These are phyloP conservation scores for Emydoidea blandingii DNA, from an alignment of 2,797 vertebrate genomes.

Conservation along the genomic window DNA sequence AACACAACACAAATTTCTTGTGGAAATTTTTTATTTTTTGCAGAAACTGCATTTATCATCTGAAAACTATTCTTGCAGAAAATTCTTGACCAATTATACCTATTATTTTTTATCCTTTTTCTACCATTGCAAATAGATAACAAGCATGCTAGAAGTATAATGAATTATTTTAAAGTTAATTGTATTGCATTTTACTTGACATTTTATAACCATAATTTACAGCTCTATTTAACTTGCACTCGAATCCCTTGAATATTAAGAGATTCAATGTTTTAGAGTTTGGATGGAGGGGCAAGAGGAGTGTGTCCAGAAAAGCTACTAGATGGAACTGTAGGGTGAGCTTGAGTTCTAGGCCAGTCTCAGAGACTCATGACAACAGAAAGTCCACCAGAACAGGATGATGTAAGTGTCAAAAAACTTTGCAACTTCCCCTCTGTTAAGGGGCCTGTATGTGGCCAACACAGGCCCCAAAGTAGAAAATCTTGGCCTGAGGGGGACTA, in stretches of 20 bases:
- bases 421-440: background rate
- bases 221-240: background rate
- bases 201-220: background rate
- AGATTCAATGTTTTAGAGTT: background rate
- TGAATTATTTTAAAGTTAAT: background rate
- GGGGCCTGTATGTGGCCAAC: background rate
- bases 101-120: background rate
- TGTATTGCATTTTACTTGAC: background rate
- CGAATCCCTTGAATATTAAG: background rate
- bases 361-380: background rate
- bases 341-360: too few relatives aligned
- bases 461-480: background rate
- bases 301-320: background rate
- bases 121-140: background rate
- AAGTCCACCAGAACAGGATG: background rate
- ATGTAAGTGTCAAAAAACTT: background rate
- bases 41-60: background rate
- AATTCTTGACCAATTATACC: background rate
- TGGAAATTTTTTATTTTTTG: background rate
- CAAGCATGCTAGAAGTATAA: background rate
- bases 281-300: background rate
- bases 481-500: background rate
- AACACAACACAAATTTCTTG: background rate
- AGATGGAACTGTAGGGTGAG: background rate
- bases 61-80: background rate